Conservation (phyloP, 1,140 invertebrate genomes). For the Drosophila nebulosa region DNA sequence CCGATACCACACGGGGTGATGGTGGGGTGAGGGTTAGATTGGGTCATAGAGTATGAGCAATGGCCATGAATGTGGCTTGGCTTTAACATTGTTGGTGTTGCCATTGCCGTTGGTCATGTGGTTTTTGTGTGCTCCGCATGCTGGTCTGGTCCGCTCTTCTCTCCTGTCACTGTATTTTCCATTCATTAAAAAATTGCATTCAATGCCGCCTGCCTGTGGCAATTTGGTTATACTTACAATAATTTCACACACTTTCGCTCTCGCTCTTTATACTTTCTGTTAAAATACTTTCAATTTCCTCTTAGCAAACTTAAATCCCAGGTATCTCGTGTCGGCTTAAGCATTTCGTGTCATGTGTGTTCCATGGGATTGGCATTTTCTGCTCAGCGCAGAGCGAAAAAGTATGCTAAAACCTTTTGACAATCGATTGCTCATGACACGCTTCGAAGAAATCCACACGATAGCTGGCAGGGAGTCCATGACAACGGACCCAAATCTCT, state of each 20-base stretch:
- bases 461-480: background rate
- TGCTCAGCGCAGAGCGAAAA: constrained; percentile 30
- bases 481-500: constrained; percentile 32
- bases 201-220: background rate
- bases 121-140: background rate
- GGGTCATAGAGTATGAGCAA: background rate
- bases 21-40: too few relatives aligned
- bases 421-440: constrained; percentile 32
- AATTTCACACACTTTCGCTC: background rate
- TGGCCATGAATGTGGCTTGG: background rate
- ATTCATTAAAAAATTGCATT: background rate
- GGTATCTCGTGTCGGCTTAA: background rate
- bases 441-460: constrained; percentile 38
- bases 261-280: background rate
- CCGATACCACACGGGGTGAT: background rate
- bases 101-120: background rate
- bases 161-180: background rate
- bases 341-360: background rate
- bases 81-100: background rate
- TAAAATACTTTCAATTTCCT: background rate
- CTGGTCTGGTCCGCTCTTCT: too few relatives aligned
- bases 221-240: background rate
- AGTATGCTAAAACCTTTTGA: constrained; percentile 41
- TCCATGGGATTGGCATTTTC: background rate
- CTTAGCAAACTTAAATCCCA: background rate